Conservation (phyloP, 2,888 invertebrate genomes). For the Tricholauxania praeusta region DNA sequence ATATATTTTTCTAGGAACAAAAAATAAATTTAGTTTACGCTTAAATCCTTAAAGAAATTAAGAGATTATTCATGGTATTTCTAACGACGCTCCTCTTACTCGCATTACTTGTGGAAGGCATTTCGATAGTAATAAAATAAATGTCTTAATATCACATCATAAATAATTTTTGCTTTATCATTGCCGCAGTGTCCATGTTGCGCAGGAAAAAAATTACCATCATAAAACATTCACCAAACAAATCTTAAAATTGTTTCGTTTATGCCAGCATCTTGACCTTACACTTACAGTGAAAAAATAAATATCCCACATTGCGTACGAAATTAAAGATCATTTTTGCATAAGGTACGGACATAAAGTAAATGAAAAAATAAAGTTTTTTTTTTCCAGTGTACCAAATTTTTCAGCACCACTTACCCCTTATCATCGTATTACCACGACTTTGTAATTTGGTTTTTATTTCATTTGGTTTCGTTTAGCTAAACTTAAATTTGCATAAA, state of each 20-base stretch:
- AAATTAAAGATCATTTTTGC: background rate
- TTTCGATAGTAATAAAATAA: background rate
- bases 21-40: background rate
- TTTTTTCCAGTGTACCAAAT: no score
- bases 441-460: background rate
- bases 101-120: no score
- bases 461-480: constrained; percentile 6
- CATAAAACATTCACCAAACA: constrained; percentile 7
- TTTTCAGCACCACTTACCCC: no score
- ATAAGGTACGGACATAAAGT: no score
- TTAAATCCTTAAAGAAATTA: background rate
- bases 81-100: no score
- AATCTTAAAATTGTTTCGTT: background rate
- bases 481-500: constrained; percentile 1
- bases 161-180: constrained; percentile 19
- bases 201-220: background rate
- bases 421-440: no score
- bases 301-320: background rate
- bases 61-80: no score
- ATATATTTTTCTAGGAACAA: background rate
- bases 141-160: constrained; percentile 13
- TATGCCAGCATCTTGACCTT: background rate
- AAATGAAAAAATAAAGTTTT: no score
- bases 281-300: no score
- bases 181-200: background rate